These are phyloP conservation scores for Lordiphosa clarofinis DNA, from an alignment of 1,140 invertebrate species.

Conservation along the genomic window DNA sequence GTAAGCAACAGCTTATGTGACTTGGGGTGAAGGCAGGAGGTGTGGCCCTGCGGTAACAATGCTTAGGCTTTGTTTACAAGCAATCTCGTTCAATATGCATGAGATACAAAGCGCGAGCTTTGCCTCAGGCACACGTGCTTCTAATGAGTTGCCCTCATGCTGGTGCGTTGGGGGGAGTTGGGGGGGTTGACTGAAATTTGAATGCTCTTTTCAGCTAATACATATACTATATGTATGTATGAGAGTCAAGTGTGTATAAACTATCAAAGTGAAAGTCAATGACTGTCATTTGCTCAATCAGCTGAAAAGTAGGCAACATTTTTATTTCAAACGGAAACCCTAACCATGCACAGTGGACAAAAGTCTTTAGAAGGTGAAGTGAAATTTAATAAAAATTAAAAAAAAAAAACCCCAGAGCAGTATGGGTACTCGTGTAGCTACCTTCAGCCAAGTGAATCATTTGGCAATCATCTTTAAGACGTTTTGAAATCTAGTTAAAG, in stretches of 20 bases:
- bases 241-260: neutral
- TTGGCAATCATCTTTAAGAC: no score
- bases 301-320: conserved; percentile 35
- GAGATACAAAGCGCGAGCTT: conserved; percentile 37
- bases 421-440: no score
- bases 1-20: neutral
- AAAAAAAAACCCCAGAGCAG: no score
- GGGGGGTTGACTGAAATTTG: no score
- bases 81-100: conserved; percentile 59
- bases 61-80: conserved; percentile 51
- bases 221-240: no score
- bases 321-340: neutral
- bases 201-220: no score
- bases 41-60: conserved; percentile 22
- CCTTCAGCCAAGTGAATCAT: no score
- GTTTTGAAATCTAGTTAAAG: no score
- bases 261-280: conserved; percentile 20
- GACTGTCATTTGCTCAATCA: conserved; percentile 20
- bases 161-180: no score
- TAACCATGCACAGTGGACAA: no score
- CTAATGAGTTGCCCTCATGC: conserved; percentile 35
- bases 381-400: no score
- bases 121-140: conserved; percentile 30
- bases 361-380: no score
- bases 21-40: neutral